These are phyloP conservation scores for Ostrea denselamellosa DNA, from an alignment of 1,140 invertebrate genomes.

Conservation along the genomic window DNA sequence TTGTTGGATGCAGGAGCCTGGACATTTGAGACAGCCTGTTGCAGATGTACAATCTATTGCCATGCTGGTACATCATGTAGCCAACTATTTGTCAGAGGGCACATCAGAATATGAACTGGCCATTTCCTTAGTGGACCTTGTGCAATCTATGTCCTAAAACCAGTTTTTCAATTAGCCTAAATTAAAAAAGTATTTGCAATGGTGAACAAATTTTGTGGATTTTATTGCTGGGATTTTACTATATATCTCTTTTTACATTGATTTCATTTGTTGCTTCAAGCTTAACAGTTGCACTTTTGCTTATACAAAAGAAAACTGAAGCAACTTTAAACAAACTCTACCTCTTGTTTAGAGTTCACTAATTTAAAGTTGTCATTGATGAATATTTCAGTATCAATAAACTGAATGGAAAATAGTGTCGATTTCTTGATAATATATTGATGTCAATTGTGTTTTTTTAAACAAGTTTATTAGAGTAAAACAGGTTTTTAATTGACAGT, in stretches of 20 bases:
- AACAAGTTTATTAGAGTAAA: too few relatives aligned
- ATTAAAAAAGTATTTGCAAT: too few relatives aligned
- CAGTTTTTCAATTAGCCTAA: not conserved
- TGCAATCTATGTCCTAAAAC: slow-evolving; percentile 52
- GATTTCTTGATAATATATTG: too few relatives aligned
- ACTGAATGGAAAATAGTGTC: too few relatives aligned
- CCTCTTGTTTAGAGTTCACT: too few relatives aligned
- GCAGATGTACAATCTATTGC: slow-evolving; percentile 65
- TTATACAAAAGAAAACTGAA: not conserved
- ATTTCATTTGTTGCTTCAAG: not conserved
- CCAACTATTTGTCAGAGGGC: slow-evolving; percentile 71
- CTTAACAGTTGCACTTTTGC: not conserved
- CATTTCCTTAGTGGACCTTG: slow-evolving; percentile 69
- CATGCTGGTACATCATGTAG: slow-evolving; percentile 67
- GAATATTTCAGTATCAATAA: too few relatives aligned
- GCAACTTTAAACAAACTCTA: too few relatives aligned
- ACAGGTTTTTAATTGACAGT: too few relatives aligned
- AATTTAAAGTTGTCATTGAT: too few relatives aligned
- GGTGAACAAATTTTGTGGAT: too few relatives aligned
- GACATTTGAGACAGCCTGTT: slow-evolving; percentile 62
- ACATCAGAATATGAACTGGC: slow-evolving; percentile 70
- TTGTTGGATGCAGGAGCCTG: slow-evolving; percentile 65
- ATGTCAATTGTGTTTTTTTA: too few relatives aligned
- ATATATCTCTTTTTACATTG: not conserved
- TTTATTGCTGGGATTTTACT: too few relatives aligned